Percentiles rank a stretch among this genome's conserved stretches.
Conservation (phyloP, 2,113 vertebrate genomes). For the Nycticorax nycticorax region DNA sequence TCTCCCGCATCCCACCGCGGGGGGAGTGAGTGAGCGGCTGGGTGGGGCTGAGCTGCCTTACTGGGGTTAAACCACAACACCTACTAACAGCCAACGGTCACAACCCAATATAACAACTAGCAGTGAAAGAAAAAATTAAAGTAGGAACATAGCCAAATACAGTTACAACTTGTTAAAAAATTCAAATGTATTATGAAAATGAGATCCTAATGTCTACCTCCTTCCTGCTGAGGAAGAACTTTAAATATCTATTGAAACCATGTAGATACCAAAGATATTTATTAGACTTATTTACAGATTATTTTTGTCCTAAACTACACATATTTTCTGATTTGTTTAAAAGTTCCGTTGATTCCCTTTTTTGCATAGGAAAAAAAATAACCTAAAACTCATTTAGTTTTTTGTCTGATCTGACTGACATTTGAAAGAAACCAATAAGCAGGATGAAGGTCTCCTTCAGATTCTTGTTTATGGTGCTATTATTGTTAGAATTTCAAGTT, state of each 20-base stretch:
- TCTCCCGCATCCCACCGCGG: rapidly evolving
- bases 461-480: not conserved
- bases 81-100: not conserved
- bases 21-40: rapidly evolving
- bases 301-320: not conserved
- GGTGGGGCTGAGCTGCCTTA: not conserved
- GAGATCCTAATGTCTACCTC: not conserved
- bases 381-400: not conserved
- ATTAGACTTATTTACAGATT: not conserved
- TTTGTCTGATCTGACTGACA: not conserved
- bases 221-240: not conserved
- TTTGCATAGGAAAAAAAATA: not conserved
- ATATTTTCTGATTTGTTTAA: not conserved
- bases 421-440: not conserved
- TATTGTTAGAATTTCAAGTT: not conserved
- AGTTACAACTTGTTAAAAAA: not conserved
- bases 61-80: not conserved
- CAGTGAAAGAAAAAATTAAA: not conserved
- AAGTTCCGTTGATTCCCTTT: not conserved
- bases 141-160: not conserved
- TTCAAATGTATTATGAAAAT: not conserved
- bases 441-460: not conserved
- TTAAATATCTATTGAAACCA: not conserved
- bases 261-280: not conserved
- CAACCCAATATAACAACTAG: not conserved